These are phyloP conservation scores for Pithys albifrons DNA, from an alignment of 2,113 vertebrate species.

Conservation along the genomic window DNA sequence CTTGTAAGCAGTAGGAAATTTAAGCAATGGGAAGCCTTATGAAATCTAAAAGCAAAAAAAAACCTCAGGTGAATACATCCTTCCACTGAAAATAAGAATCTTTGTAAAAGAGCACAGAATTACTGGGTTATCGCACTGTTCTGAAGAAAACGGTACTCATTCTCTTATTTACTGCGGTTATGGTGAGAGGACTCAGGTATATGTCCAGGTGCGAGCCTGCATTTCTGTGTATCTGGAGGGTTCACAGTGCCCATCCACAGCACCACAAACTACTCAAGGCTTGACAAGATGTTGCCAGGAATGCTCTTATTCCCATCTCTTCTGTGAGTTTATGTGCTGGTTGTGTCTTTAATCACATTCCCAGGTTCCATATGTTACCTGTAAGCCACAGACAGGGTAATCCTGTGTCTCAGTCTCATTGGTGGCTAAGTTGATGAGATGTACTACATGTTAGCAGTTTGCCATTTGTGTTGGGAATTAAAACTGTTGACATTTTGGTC, in stretches of 20 bases:
- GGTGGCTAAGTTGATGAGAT: neutral
- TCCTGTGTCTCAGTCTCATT: neutral
- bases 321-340: neutral
- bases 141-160: neutral
- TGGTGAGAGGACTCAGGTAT: accelerated
- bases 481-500: too few species aligned
- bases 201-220: neutral
- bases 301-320: neutral
- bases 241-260: neutral
- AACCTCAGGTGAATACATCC: neutral
- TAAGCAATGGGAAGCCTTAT: neutral
- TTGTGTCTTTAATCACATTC: neutral
- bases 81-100: neutral
- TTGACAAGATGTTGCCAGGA: neutral
- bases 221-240: neutral
- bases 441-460: accelerated
- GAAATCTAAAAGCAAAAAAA: neutral
- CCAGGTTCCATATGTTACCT: neutral
- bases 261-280: neutral
- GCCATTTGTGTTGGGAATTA: too few species aligned
- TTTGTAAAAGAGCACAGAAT: neutral
- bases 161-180: neutral
- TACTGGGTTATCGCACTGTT: neutral
- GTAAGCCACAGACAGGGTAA: neutral
- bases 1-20: neutral